Evolutionary conservation across 2,888 invertebrate species (phyloP).

Genomic region (Diaperis boleti): DNA sequence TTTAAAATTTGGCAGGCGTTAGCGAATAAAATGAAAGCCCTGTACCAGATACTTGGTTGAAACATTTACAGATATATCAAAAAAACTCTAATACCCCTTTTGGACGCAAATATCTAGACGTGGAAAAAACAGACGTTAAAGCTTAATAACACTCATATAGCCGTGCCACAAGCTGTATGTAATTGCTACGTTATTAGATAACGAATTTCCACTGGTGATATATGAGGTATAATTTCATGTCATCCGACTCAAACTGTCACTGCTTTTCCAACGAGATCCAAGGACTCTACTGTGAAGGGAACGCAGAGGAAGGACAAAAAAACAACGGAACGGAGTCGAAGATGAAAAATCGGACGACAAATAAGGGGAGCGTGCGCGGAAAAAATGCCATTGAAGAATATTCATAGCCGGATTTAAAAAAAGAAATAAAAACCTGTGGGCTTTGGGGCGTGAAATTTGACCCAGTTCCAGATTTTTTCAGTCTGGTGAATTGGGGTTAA

Average conservation of each 20-base stretch:
- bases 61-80: too few relatives aligned
- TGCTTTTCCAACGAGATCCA: conserved; percentile 9
- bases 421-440: background rate
- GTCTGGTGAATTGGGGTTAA: background rate
- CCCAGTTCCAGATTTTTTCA: background rate
- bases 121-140: conserved; percentile 37
- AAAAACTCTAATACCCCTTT: too few relatives aligned
- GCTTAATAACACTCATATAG: conserved; percentile 43
- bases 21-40: too few relatives aligned
- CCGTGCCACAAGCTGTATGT: conserved; percentile 42
- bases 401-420: background rate
- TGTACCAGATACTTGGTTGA: too few relatives aligned
- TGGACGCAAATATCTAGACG: too few relatives aligned
- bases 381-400: background rate
- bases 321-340: conserved; percentile 11
- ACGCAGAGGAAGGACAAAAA: background rate
- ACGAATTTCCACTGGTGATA: conserved; percentile 42
- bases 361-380: background rate
- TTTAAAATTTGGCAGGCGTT: too few relatives aligned
- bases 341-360: conserved; percentile 11
- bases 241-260: conserved; percentile 34
- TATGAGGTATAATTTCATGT: conserved; percentile 46
- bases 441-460: background rate
- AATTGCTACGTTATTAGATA: conserved; percentile 45
- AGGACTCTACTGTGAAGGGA: conserved; percentile 3